Percentiles rank a stretch among this genome's conserved stretches.
These are phyloP conservation scores for Ptilorrhoa leucosticta DNA, from an alignment of 2,113 vertebrate genomes.

Conservation along the genomic window DNA sequence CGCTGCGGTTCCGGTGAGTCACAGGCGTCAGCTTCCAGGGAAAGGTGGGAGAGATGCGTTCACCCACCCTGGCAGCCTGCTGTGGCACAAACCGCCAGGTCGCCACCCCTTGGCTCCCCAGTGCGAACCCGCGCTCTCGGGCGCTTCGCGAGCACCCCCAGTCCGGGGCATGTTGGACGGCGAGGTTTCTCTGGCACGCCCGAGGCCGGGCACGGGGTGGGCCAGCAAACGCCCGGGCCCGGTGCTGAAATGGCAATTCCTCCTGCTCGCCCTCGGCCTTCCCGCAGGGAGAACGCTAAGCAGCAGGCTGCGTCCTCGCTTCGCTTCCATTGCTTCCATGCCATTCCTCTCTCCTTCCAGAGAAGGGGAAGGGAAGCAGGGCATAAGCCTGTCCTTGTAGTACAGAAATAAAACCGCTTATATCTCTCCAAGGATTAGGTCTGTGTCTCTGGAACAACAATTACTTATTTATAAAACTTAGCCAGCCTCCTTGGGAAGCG, in stretches of 20 bases:
- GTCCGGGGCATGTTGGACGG: fast-evolving
- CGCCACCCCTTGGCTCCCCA: fast-evolving
- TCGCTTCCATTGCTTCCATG: not conserved
- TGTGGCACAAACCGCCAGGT: fast-evolving
- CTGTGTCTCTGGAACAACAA: not conserved
- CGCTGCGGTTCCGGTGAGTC: not conserved
- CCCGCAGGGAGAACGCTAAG: fast-evolving
- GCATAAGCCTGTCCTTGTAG: not conserved
- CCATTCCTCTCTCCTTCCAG: not conserved
- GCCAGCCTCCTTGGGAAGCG: not conserved
- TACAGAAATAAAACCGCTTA: not conserved
- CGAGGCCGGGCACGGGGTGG: fast-evolving
- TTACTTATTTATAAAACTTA: no score
- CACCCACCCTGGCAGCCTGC: not conserved
- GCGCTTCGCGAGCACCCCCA: fast-evolving
- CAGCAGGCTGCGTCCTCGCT: fast-evolving
- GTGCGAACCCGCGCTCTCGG: fast-evolving
- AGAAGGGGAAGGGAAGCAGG: not conserved
- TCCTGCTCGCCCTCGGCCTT: fast-evolving
- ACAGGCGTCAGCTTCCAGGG: not conserved
- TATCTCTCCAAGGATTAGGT: not conserved
- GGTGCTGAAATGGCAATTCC: fast-evolving
- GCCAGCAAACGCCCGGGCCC: fast-evolving
- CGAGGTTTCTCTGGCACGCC: fast-evolving
- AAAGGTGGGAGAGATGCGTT: not conserved